Evolutionary conservation across 2,113 vertebrate genomes (phyloP), one percentile per base, ranked within the genome.

Genomic region (Morone saxatilis): DNA sequence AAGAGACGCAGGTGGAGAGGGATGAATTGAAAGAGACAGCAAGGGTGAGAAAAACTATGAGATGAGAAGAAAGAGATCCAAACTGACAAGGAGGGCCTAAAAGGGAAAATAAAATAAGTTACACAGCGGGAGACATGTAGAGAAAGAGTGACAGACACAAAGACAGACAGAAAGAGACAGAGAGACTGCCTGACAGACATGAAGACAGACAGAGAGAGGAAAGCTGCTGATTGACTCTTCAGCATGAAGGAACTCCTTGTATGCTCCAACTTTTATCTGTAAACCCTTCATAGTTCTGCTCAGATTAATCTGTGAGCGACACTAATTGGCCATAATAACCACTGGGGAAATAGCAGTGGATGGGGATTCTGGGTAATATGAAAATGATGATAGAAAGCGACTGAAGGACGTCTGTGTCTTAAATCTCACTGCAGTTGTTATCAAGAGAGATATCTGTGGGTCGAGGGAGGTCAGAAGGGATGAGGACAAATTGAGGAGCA

Each of bases 311-410:
- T 9, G 7, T 53, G 77, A 83, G 63, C 75, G 88, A 90, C 88
- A 85, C 78, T 93, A 92, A 91, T 91, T 89, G 86, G 57, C 71
- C 54, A 40, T 93, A 93, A 94, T 92, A 63, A 86, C 79, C 86
- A 68, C 43, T n/a, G 47, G 47, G 72, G 62, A 79, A 91, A 85
- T 38, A 83, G 71, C 78, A 47, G 48, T 25, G 69, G n/a, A 75
- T 56, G 41, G 14, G 91, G 74, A 83, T 76, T 85, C 53, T 76
- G 82, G 76, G 68, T 83, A 87, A 92, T 93, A 84, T 81, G 65
- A 90, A 92, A 86, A 93, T 75, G 89, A 93, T 93, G 89, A 94
- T 65, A 65, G 91, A 93, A 79, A 81, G 59, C 5, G 53, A 81
- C 86, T 87, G 76, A 89, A 90, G 80, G 72, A 59, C 20, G n/a